phyloP scores from a whole-genome alignment of 2,888 invertebrate species.

The Trachelus iudaicus region DNA sequence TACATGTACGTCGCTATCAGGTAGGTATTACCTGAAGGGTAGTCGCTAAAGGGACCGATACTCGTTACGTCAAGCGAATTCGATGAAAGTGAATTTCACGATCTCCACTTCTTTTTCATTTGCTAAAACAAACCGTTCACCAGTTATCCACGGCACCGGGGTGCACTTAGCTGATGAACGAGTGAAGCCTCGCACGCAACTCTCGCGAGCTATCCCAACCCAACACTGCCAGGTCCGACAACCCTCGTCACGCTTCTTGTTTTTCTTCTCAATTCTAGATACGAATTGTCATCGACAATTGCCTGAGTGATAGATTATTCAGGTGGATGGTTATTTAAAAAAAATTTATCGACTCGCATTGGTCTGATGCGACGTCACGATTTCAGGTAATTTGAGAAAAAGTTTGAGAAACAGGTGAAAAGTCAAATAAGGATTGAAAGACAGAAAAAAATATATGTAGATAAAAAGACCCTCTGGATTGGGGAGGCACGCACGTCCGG shows the following conservation, averaged over 20 bases:
- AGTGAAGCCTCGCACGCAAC: constrained; percentile 45
- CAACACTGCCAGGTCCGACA: not conserved
- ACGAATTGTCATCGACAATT: not conserved
- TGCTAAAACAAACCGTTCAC: constrained; percentile 59
- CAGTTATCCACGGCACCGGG: constrained; percentile 49
- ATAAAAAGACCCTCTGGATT: constrained; percentile 14
- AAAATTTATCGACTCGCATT: too few species aligned
- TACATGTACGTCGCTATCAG: too few species aligned
- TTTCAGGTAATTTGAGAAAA: too few species aligned
- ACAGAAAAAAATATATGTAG: too few species aligned
- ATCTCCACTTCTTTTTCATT: constrained; percentile 54
- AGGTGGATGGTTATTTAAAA: too few species aligned
- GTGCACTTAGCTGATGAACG: constrained; percentile 63
- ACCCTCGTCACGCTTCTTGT: not conserved
- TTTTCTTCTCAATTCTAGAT: not conserved
- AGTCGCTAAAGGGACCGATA: too few species aligned
- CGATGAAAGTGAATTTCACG: constrained; percentile 40
- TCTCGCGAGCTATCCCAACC: constrained; percentile 16
- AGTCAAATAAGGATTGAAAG: too few species aligned
- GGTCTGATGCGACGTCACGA: too few species aligned
- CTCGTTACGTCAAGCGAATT: not conserved
- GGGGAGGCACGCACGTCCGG: constrained; percentile 36
- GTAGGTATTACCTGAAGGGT: too few species aligned
- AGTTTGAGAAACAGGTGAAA: too few species aligned
- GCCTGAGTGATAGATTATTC: too few species aligned